Percentiles rank a stretch among this genome's conserved stretches.
Conservation (phyloP, 1,140 invertebrate species). For the Procambarus clarkii region DNA sequence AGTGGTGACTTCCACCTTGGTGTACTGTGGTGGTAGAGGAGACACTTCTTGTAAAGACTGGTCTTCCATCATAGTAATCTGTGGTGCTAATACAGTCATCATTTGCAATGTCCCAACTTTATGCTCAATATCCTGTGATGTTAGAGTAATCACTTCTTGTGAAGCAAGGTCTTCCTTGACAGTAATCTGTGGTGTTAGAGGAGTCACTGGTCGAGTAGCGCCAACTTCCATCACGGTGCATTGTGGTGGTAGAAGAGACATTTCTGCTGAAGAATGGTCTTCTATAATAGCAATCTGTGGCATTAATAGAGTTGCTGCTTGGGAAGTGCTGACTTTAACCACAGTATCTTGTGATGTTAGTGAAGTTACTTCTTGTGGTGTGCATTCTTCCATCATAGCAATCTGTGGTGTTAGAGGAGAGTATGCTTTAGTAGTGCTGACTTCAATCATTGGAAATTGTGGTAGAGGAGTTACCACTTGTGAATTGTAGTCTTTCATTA, state of each 20-base stretch:
- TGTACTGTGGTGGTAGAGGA: not conserved
- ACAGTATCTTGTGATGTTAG: not conserved
- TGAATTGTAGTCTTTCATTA: no score
- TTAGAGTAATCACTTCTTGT: not conserved
- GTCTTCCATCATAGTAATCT: not conserved
- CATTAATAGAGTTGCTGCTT: not conserved
- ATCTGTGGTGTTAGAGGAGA: not conserved
- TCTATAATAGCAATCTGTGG: not conserved
- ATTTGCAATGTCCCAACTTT: not conserved
- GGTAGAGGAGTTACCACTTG: no score
- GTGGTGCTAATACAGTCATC: not conserved
- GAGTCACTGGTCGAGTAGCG: not conserved
- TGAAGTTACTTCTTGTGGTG: not conserved
- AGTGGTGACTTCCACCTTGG: not conserved
- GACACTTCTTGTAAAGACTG: not conserved
- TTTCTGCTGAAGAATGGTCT: not conserved
- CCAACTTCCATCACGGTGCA: not conserved
- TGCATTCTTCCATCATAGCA: not conserved
- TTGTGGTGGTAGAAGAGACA: conserved; percentile 3
- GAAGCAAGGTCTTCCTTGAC: no score
- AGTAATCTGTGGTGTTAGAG: not conserved
- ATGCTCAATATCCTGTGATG: not conserved
- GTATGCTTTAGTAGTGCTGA: not conserved
- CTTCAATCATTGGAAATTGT: no score
- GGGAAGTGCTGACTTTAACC: not conserved